Evolutionary conservation across 2,888 invertebrate genomes (phyloP), one percentile per base, ranked within the genome.

Genomic region (Melolontha melolontha): DNA sequence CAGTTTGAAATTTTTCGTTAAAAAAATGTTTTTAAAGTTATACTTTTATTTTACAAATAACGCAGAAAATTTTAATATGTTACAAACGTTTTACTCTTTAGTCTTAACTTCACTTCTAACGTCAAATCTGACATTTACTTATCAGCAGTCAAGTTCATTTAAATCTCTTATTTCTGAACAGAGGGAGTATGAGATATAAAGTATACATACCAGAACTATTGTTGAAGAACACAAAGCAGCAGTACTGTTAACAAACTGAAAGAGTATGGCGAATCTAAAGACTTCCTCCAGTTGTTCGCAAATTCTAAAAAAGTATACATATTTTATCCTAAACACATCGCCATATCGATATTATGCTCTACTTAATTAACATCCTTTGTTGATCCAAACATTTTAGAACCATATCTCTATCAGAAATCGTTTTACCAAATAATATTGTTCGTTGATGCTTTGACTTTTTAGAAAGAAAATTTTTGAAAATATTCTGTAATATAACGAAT

Each of bases 161-260:
- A n/a, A n/a, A n/a, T n/a, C n/a, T n/a, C n/a, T n/a, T n/a, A n/a
- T n/a, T n/a, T n/a, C n/a, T n/a, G n/a, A n/a, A n/a, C n/a, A n/a
- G n/a, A n/a, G n/a, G n/a, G n/a, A n/a, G n/a, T n/a, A n/a, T n/a
- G n/a, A n/a, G n/a, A n/a, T n/a, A 4, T 22, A 22, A 22, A 22
- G 1, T 39, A 11, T 51, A 17, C 55, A 27, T 59, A 66, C 66
- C 50, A 68, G 44, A 11, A 68, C 67, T 40, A 74, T 71, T 44
- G 71, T 69, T 8, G 73, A 72, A 10, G 73, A 68, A 54, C 74
- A 74, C 47, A 73, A 72, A n/a, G 73, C 73, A 7, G 50, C 59
- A 8, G 70, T 64, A 49, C 73, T 72, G 14, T 71, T 70, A 5
- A 71, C 63, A 16, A 74, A 71, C 39, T 73, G 74, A 11, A 73